These are phyloP conservation scores for Bettongia penicillata DNA, from an alignment of 2,113 vertebrate genomes.

Conservation along the genomic window DNA sequence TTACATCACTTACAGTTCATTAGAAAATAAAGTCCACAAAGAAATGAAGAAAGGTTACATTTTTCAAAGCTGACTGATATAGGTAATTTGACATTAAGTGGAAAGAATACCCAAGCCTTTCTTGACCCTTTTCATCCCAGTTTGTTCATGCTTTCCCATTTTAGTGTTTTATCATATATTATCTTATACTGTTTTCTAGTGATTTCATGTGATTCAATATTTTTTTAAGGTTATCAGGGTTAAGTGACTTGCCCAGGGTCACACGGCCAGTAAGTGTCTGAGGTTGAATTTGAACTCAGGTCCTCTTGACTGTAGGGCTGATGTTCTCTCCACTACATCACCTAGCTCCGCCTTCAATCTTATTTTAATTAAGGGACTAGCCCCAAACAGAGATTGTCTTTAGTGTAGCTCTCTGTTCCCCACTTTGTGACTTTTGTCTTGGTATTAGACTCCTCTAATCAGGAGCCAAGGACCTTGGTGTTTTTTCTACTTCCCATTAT, in stretches of 20 bases:
- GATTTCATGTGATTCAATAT: not conserved
- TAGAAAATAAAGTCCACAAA: slow-evolving; percentile 2
- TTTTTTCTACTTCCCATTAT: not conserved
- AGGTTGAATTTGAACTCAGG: no score
- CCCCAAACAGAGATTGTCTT: not conserved
- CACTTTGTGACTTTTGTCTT: not conserved
- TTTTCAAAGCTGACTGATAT: slow-evolving; percentile 15
- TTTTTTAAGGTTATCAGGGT: not conserved
- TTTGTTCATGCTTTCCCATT: not conserved
- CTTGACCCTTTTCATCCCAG: not conserved
- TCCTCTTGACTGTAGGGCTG: no score
- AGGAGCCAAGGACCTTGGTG: not conserved
- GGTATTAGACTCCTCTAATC: not conserved
- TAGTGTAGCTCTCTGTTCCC: not conserved
- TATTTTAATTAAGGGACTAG: not conserved
- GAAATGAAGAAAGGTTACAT: slow-evolving; percentile 23
- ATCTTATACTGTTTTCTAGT: not conserved
- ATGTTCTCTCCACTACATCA: no score
- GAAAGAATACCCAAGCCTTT: not conserved
- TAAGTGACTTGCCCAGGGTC: no score
- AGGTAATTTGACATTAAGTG: not conserved
- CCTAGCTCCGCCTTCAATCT: not conserved
- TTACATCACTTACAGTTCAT: not conserved
- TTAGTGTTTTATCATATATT: not conserved
- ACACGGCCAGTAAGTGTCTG: no score